A percentile compares a stretch with the other conserved stretches of the same genome.
Conservation (phyloP, 2,888 invertebrate species). For the Neelides folsomi region DNA sequence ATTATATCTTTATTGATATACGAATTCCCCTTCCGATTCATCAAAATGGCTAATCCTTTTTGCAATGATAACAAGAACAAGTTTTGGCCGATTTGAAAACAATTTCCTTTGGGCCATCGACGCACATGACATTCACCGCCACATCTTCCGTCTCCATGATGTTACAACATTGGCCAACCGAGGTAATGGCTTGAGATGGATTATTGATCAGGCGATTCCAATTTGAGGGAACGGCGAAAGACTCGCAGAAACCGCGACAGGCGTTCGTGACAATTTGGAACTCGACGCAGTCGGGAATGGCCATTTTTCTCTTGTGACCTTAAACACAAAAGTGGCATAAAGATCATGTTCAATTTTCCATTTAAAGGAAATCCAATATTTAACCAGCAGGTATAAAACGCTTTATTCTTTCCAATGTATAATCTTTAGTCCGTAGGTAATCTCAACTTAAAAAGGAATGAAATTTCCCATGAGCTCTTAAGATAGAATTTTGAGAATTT, state of each 20-base stretch:
- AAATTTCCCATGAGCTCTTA: too few relatives aligned
- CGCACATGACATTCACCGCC: constrained; percentile 47
- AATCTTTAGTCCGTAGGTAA: too few relatives aligned
- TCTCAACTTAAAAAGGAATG: too few relatives aligned
- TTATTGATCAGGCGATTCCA: constrained; percentile 44
- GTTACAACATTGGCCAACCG: constrained; percentile 76
- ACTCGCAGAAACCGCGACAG: constrained; percentile 65
- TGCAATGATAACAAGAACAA: constrained; percentile 75
- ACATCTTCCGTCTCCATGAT: constrained; percentile 79
- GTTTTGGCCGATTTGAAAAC: constrained; percentile 69
- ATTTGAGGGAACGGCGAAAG: constrained; percentile 67
- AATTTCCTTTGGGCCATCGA: constrained; percentile 61
- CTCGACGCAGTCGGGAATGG: constrained; percentile 70
- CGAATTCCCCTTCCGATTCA: too few relatives aligned
- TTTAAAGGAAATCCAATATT: too few relatives aligned
- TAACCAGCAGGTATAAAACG: too few relatives aligned
- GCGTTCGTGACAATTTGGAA: constrained; percentile 72
- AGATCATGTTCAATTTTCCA: not conserved
- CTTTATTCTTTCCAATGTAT: too few relatives aligned
- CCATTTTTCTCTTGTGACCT: constrained; percentile 68
- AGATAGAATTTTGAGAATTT: too few relatives aligned
- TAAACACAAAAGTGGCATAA: constrained; percentile 21
- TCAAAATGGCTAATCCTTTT: constrained; percentile 56
- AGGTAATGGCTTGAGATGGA: constrained; percentile 53
- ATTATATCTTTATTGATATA: too few relatives aligned